Evolutionary conservation across 2,888 invertebrate species (phyloP), one percentile per base, ranked within the genome.

Genomic region (Euzophera pinguis): DNA sequence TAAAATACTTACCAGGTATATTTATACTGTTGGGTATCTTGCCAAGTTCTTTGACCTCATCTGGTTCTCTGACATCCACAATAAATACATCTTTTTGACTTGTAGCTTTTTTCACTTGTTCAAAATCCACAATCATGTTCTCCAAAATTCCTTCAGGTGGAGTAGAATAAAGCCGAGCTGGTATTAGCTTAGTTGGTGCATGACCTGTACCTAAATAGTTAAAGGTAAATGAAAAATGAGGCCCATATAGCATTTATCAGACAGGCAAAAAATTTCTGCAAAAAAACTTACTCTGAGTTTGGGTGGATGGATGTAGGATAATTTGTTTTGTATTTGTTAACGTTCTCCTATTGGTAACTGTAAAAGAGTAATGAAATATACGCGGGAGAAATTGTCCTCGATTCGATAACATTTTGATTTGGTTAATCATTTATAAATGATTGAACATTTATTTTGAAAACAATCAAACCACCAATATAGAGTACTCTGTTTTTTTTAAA

Each of bases 21-120:
- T 95, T 95, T 50, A 95, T 91, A 68, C 94, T 94, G 52, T 92
- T 92, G 35, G 95, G 95, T 55, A 96, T 92, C 67, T 90, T 85
- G 2, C 96, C 95, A 61, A 93, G 92, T 70, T 94, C 93, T 57
- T 91, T 78, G 8, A 96, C 76, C 81, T 96, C 96, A 9, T 91
- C 78, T 29, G 94, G 94, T 71, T 95, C 95, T 60, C 96, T 92
- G 0, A 96, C 95, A 86, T 96, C 96, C 56, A 97, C 91, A 22
- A 96, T 91, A 12, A 94, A 67, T 53, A 78, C 65, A 53, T 75
- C 69, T 13, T 60, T 62, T 55, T 75, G 64, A 3, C 54, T 37
- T 52, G 71, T 74, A 29, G 81, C 84, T 58, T 71, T 75, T 69
- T 90, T 76, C 37, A 92, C 90, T 68, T 89, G 78, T 34, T 84